A percentile compares a stretch with the other conserved stretches of the same genome.
phyloP scores from a whole-genome alignment of 1,140 invertebrate genomes.

The Gryon sp. region DNA sequence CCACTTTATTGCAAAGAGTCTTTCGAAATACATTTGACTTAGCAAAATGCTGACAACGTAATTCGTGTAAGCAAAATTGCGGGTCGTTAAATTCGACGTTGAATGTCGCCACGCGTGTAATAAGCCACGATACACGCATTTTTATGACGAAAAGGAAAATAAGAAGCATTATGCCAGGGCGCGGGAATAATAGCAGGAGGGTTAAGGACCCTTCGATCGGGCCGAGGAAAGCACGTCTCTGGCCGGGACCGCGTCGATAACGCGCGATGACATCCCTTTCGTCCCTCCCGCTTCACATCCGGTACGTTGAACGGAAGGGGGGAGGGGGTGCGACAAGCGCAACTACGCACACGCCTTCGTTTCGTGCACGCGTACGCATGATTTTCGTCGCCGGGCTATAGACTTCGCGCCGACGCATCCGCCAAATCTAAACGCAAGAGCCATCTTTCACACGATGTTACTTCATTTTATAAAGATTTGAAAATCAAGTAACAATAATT shows the following conservation, averaged over 20 bases:
- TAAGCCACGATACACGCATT: constrained; percentile 35
- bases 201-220: constrained; percentile 60
- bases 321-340: constrained; percentile 3
- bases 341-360: constrained; percentile 46
- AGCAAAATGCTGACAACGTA: constrained; percentile 1
- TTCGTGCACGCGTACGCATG: constrained; percentile 40
- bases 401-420: constrained; percentile 51
- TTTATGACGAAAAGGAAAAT: constrained; percentile 40
- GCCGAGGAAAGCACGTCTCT: constrained; percentile 51
- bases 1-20: no score
- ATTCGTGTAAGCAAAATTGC: constrained; percentile 24
- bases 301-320: constrained; percentile 30
- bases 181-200: constrained; percentile 49
- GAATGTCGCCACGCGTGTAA: constrained; percentile 16
- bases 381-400: constrained; percentile 28
- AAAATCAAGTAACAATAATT: no score
- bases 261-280: constrained; percentile 57
- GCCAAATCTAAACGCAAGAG: constrained; percentile 14
- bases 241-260: constrained; percentile 59
- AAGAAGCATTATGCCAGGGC: constrained; percentile 32
- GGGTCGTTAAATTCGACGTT: constrained; percentile 12
- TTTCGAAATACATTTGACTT: not conserved
- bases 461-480: no score
- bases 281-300: not conserved
- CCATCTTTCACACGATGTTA: constrained; percentile 27